Conservation (phyloP, 2,888 invertebrate genomes). For the Labia minor region DNA sequence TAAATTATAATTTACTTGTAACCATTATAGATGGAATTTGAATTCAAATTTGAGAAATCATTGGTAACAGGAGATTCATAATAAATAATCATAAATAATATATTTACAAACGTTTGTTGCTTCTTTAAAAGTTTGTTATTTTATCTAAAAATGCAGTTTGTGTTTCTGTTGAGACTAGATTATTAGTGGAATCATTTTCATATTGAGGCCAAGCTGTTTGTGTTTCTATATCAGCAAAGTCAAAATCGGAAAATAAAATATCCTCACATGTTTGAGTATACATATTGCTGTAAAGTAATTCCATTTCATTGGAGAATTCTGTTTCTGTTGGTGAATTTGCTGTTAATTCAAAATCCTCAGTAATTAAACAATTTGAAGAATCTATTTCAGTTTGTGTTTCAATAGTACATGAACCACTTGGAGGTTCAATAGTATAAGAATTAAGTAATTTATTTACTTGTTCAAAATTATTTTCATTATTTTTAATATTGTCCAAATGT, state of each 20-base stretch:
- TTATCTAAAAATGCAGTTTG: slow-evolving; percentile 37
- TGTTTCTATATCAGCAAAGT: slow-evolving; percentile 51
- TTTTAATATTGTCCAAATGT: not conserved
- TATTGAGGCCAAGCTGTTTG: slow-evolving; percentile 48
- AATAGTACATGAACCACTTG: slow-evolving; percentile 39
- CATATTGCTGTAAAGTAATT: slow-evolving; percentile 39
- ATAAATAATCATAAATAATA: too few relatives aligned
- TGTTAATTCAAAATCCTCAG: not conserved
- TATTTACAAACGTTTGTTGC: too few relatives aligned
- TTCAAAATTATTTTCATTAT: slow-evolving; percentile 13
- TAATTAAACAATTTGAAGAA: slow-evolving; percentile 21
- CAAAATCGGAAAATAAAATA: slow-evolving; percentile 43
- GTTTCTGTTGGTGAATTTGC: slow-evolving; percentile 28
- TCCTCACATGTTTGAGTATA: slow-evolving; percentile 47
- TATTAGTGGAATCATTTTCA: slow-evolving; percentile 38
- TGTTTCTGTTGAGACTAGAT: slow-evolving; percentile 47
- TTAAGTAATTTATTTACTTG: too few relatives aligned
- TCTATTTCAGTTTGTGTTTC: slow-evolving; percentile 50
- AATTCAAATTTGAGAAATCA: too few relatives aligned
- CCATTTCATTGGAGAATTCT: slow-evolving; percentile 37
- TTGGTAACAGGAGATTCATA: too few relatives aligned
- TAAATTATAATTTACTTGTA: too few relatives aligned
- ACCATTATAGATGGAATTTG: too few relatives aligned
- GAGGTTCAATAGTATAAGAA: slow-evolving; percentile 34
- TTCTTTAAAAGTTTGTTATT: not conserved